Conservation (phyloP, 2,888 invertebrate species). For the Harpalus rubripes region DNA sequence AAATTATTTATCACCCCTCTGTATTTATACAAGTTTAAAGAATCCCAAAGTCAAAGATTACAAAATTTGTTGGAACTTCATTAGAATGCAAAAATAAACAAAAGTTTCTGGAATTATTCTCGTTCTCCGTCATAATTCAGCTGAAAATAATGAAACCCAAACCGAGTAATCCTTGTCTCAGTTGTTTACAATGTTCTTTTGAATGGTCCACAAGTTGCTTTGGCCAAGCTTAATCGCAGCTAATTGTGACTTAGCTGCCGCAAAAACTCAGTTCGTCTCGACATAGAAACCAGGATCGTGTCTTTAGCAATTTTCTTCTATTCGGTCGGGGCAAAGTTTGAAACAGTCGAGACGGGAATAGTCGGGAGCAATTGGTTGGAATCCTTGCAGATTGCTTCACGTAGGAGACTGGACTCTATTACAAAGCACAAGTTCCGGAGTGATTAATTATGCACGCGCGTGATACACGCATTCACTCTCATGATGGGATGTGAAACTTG, state of each 20-base stretch:
- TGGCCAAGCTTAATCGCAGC: conserved; percentile 48
- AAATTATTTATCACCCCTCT: no score
- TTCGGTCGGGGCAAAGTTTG: conserved; percentile 55
- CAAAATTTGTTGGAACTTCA: conserved; percentile 8
- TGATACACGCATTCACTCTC: conserved; percentile 45
- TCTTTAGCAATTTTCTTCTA: conserved; percentile 62
- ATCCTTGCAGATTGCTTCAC: conserved; percentile 42
- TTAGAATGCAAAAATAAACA: conserved; percentile 32
- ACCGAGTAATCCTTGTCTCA: conserved; percentile 25
- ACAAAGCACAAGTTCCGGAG: conserved; percentile 11
- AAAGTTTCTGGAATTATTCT: conserved; percentile 18
- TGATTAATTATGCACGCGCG: conserved; percentile 59
- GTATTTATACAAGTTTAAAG: background rate
- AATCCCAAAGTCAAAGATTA: conserved; percentile 10
- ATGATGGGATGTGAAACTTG: conserved; percentile 37
- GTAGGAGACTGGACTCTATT: conserved; percentile 24
- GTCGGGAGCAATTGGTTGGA: conserved; percentile 38
- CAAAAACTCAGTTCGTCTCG: conserved; percentile 47
- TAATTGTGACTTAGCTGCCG: conserved; percentile 57
- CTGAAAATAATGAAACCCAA: conserved; percentile 38
- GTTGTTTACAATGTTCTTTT: conserved; percentile 35
- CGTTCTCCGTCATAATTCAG: conserved; percentile 32
- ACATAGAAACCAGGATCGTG: conserved; percentile 45
- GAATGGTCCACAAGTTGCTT: conserved; percentile 27
- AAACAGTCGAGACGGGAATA: conserved; percentile 46